phyloP scores from a whole-genome alignment of 2,888 invertebrate genomes.

The Sepiola atlantica region DNA sequence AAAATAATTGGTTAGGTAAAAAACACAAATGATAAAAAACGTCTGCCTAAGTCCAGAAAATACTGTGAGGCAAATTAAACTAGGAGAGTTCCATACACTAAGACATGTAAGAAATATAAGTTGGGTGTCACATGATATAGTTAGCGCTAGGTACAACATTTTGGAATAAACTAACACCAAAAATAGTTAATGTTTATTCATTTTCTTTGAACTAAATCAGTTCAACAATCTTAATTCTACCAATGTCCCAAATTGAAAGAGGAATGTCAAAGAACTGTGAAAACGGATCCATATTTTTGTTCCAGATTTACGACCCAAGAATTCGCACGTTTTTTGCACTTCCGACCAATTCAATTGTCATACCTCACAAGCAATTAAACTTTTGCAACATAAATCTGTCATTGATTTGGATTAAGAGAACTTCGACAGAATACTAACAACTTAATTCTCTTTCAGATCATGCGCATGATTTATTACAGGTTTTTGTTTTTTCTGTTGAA shows the following conservation, averaged over 20 bases:
- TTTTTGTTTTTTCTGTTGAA: background rate
- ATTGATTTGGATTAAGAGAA: background rate
- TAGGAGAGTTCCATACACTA: too few relatives aligned
- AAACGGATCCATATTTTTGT: background rate
- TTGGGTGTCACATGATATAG: too few relatives aligned
- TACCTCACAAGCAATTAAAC: background rate
- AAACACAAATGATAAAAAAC: too few relatives aligned
- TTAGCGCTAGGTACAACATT: too few relatives aligned
- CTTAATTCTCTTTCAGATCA: background rate
- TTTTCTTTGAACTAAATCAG: background rate
- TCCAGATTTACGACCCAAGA: background rate
- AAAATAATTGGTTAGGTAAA: too few relatives aligned
- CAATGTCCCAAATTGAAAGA: background rate
- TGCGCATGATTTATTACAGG: background rate
- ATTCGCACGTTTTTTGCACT: too few relatives aligned
- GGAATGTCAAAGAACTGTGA: background rate
- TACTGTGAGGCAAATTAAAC: too few relatives aligned
- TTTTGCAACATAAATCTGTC: background rate
- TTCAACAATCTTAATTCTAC: background rate
- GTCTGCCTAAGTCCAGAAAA: too few relatives aligned
- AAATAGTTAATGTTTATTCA: too few relatives aligned
- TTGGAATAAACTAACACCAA: too few relatives aligned
- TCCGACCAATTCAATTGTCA: too few relatives aligned
- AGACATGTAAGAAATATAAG: too few relatives aligned
- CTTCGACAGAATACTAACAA: background rate